Conservation (phyloP, 2,888 invertebrate species). For the Orthonevra nobilis region DNA sequence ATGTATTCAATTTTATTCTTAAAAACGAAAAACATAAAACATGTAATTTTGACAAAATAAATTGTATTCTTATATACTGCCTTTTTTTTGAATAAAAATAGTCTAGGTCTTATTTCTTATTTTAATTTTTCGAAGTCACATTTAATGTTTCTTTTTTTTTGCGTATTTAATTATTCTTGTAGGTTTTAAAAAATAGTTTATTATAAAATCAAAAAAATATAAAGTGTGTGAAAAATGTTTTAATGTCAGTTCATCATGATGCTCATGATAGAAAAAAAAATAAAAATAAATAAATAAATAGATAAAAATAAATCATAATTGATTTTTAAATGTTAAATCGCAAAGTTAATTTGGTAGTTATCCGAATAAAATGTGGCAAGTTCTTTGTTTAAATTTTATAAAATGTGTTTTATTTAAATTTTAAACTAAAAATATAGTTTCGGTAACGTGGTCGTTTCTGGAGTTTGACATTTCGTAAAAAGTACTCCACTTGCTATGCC, state of each 20-base stretch:
- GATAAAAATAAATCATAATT: slow-evolving; percentile 24
- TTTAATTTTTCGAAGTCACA: slow-evolving; percentile 46
- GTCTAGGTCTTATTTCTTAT: slow-evolving; percentile 24
- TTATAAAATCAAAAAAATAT: slow-evolving; percentile 39
- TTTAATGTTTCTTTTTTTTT: slow-evolving; percentile 29
- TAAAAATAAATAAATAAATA: slow-evolving; percentile 20
- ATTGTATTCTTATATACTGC: slow-evolving; percentile 57
- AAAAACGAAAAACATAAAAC: slow-evolving; percentile 4
- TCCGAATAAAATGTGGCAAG: slow-evolving; percentile 61
- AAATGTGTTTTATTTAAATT: slow-evolving; percentile 8
- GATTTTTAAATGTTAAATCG: slow-evolving; percentile 58
- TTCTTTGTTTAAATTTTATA: slow-evolving; percentile 51
- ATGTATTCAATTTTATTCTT: slow-evolving; percentile 7
- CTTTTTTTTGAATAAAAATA: slow-evolving; percentile 35
- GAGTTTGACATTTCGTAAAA: too few relatives aligned
- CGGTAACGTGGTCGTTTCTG: too few relatives aligned
- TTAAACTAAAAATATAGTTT: too few relatives aligned
- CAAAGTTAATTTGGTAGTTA: slow-evolving; percentile 60
- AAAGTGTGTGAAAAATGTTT: slow-evolving; percentile 55
- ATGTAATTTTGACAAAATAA: slow-evolving; percentile 26
- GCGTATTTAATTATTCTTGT: slow-evolving; percentile 63
- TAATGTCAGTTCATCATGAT: slow-evolving; percentile 36
- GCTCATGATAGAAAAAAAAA: slow-evolving; percentile 37
- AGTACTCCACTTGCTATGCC: too few relatives aligned
- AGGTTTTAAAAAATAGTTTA: slow-evolving; percentile 53